Base-by-base conservation (phyloP, 2,797 vertebrate genomes). In the Amblyraja radiata region DNA sequence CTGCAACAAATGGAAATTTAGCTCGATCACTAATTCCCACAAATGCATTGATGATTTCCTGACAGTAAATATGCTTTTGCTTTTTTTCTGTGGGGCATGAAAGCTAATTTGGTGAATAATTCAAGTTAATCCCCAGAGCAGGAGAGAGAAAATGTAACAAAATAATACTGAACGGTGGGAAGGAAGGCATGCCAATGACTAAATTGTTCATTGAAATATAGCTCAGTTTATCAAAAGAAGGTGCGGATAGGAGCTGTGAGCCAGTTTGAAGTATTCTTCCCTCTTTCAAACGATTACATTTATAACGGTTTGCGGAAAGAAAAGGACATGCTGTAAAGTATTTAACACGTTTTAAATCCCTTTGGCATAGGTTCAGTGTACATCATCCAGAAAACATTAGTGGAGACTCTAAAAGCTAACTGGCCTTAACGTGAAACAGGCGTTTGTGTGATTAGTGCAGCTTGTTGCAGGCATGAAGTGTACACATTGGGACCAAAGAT, bases 1-100 rank as follows among this genome's bases (percentile, higher is more conserved):
- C 61, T 68, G 6, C 68, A 68, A 88, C 61, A 10, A 88, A 68
- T 61, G 21, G 61, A 32, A 18, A 68, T 36, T 46, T 88, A 36
- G n/a, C 63, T 68, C 18, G n/a, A 68, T 68, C 84, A 88, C 84
- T 88, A 88, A 88, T 88, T 36, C 63, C 61, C 84, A n/a, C 84
- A 14, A 63, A 18, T 32, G 21, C 14, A 36, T 68, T 18, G 63
- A 63, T 63, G 63, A 88, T 88, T 68, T 18, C n/a, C 63, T 32
- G 61, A 88, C n/a, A 68, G 2, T n/a, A 88, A 68, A 32, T 18
- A 32, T 21, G 16, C n/a, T 36, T 14, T 88, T 21, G 28, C 83
- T 61, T 21, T 68, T 36, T 63, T n/a, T 86, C 28, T 18, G n/a
- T 68, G n/a, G 84, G 16, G 3, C 1, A 8, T 68, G 63, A 68